phyloP scores from a whole-genome alignment of 2,113 vertebrate genomes.

The Pagrus major region DNA sequence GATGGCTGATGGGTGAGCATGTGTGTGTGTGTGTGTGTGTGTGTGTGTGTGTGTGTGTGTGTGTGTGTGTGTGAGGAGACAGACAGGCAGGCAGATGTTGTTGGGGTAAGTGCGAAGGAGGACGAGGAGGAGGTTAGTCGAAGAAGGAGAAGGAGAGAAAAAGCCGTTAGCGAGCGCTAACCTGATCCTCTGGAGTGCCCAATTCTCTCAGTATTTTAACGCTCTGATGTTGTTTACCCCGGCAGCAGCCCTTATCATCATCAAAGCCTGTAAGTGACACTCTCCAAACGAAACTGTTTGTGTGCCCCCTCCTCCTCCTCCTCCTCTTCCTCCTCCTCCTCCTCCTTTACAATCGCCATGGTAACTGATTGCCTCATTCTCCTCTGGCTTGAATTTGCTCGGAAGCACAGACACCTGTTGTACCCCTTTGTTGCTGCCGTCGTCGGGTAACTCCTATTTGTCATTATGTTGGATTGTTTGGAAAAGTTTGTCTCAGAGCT shows the following conservation, averaged over 20 bases:
- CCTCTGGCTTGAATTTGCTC: slow-evolving; percentile 26
- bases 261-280: slow-evolving; percentile 74
- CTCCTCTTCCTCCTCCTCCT: slow-evolving; percentile 10
- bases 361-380: slow-evolving; percentile 73
- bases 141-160: slow-evolving; percentile 6
- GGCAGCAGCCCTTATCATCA: slow-evolving; percentile 68
- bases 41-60: neutral
- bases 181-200: slow-evolving; percentile 50
- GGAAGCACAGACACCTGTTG: slow-evolving; percentile 60
- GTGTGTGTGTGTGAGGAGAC: neutral
- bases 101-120: slow-evolving; percentile 9
- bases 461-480: slow-evolving; percentile 23
- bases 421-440: neutral
- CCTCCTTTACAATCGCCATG: slow-evolving; percentile 52
- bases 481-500: slow-evolving; percentile 19
- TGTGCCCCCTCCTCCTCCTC: neutral
- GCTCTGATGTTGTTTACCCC: slow-evolving; percentile 71
- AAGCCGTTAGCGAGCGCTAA: slow-evolving; percentile 19
- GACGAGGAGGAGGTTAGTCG: slow-evolving; percentile 18
- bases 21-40: neutral
- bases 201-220: slow-evolving; percentile 58
- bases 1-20: slow-evolving; percentile 33
- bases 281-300: slow-evolving; percentile 56
- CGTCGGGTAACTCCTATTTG: neutral
- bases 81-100: slow-evolving; percentile 24